These are phyloP conservation scores for Perizoma affinitatum DNA, from an alignment of 2,888 invertebrate genomes.

Conservation along the genomic window DNA sequence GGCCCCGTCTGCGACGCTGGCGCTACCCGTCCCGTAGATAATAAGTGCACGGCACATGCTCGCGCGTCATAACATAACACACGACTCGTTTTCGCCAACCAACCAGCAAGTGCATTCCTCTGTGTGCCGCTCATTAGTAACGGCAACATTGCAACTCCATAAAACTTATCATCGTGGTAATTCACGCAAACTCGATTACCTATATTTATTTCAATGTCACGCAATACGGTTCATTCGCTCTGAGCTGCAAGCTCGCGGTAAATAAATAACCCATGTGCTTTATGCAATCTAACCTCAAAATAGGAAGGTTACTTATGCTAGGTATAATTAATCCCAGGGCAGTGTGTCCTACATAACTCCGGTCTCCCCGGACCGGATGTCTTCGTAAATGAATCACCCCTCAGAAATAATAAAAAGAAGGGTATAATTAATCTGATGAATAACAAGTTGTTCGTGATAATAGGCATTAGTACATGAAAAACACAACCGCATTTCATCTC, in stretches of 20 bases:
- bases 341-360: too few relatives aligned
- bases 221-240: constrained; percentile 1
- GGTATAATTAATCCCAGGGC: too few relatives aligned
- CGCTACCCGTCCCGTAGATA: constrained; percentile 69
- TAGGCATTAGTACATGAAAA: background rate
- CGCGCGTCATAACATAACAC: constrained; percentile 60
- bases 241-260: background rate
- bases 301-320: background rate
- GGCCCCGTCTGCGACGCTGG: constrained; percentile 60
- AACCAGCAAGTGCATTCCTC: constrained; percentile 56
- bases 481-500: background rate
- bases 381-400: too few relatives aligned
- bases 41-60: constrained; percentile 67
- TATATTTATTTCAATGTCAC: background rate
- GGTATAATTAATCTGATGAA: background rate
- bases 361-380: too few relatives aligned
- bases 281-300: constrained; percentile 13
- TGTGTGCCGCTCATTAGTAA: constrained; percentile 41
- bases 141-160: constrained; percentile 27
- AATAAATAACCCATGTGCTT: constrained; percentile 1
- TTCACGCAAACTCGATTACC: constrained; percentile 8
- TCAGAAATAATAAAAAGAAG: too few relatives aligned
- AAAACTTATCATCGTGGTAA: background rate
- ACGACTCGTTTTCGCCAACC: constrained; percentile 50
- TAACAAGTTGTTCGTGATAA: background rate